Conservation (phyloP, 2,888 invertebrate species). For the Parasteatoda lunata region DNA sequence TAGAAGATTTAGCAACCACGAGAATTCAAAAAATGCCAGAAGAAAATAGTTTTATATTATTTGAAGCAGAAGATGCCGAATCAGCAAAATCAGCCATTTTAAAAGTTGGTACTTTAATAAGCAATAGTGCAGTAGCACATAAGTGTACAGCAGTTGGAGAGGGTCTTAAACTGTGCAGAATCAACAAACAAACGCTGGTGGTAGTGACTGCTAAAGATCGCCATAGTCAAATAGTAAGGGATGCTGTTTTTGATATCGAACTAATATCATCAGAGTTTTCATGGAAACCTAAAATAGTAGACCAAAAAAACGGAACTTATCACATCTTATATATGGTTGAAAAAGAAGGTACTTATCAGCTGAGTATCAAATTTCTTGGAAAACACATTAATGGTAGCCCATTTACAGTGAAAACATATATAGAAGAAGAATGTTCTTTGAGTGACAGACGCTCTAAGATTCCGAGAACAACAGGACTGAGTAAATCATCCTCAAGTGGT, state of each 20-base stretch:
- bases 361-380: constrained; percentile 75
- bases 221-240: constrained; percentile 74
- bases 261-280: constrained; percentile 71
- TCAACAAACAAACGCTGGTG: constrained; percentile 73
- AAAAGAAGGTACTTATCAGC: constrained; percentile 74
- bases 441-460: constrained; percentile 73
- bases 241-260: constrained; percentile 73
- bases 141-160: constrained; percentile 75
- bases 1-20: constrained; percentile 72
- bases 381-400: constrained; percentile 76
- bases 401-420: constrained; percentile 72
- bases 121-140: constrained; percentile 75
- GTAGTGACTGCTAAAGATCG: constrained; percentile 74
- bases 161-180: constrained; percentile 74
- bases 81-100: constrained; percentile 72
- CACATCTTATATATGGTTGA: constrained; percentile 74
- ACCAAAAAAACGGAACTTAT: constrained; percentile 74
- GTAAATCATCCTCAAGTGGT: constrained; percentile 71
- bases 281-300: constrained; percentile 72
- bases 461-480: constrained; percentile 74
- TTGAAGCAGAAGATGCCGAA: constrained; percentile 72
- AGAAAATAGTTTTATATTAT: constrained; percentile 74
- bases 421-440: constrained; percentile 71
- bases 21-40: constrained; percentile 73
- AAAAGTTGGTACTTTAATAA: constrained; percentile 73